Percentiles rank a stretch among this genome's conserved stretches.
These are phyloP conservation scores for Odocoileus virginianus DNA, from an alignment of 2,113 vertebrate species.

Conservation along the genomic window DNA sequence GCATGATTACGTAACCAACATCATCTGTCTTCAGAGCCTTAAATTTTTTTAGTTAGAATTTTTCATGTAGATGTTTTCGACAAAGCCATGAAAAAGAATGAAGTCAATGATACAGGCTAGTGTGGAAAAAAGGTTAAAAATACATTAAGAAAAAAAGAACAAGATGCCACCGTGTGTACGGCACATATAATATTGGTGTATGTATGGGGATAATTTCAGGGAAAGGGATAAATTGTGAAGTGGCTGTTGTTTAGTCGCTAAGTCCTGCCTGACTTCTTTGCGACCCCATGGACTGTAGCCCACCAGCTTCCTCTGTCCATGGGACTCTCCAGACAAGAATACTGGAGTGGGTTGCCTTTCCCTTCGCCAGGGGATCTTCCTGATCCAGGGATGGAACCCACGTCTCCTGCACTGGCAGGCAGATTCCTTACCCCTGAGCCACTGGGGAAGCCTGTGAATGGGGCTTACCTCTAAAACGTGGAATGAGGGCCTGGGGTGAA, in stretches of 20 bases:
- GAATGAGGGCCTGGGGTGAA: neutral
- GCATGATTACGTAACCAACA: neutral
- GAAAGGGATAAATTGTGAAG: too few species aligned
- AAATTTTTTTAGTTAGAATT: neutral
- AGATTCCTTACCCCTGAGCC: neutral
- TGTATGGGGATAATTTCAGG: too few species aligned
- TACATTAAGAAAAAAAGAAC: neutral
- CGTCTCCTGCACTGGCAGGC: neutral
- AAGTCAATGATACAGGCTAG: neutral
- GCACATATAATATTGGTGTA: too few species aligned
- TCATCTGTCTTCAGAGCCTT: neutral
- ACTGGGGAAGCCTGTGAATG: neutral
- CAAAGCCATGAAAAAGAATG: neutral
- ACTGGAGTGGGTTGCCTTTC: neutral
- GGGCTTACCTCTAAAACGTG: neutral
- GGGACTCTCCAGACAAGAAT: neutral
- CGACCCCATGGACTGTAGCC: neutral
- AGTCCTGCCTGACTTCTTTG: neutral
- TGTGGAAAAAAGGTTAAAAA: neutral
- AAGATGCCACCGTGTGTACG: accelerated
- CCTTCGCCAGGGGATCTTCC: neutral
- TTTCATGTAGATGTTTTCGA: neutral
- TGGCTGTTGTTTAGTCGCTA: neutral
- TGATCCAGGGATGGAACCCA: neutral
- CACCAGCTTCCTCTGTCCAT: neutral